Evolutionary conservation across 53 echinoderm and acorn worm genomes (phyloP).

Genomic region (Apostichopus leukothele): DNA sequence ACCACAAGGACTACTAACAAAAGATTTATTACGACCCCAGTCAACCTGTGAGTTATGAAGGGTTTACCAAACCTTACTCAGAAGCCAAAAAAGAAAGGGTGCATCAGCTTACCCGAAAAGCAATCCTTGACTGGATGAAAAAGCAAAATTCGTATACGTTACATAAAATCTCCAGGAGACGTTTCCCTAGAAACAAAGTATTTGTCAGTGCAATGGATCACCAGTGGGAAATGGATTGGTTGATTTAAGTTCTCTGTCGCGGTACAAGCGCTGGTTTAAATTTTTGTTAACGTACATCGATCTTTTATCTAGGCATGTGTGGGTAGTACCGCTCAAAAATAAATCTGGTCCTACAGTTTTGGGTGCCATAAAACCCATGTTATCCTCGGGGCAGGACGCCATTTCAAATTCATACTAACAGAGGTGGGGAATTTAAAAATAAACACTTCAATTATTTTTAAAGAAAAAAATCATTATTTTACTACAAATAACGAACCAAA

Average conservation of each 20-base stretch:
- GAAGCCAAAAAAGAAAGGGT: too few relatives aligned
- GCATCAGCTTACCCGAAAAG: too few relatives aligned
- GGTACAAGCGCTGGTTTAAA: slow-evolving; percentile 44
- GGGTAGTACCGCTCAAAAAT: slow-evolving; percentile 63
- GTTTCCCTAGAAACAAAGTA: too few relatives aligned
- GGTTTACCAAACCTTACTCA: too few relatives aligned
- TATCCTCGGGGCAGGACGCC: slow-evolving; percentile 51
- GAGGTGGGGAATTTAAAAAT: slow-evolving; percentile 64
- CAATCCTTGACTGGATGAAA: too few relatives aligned
- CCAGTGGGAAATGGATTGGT: neutral
- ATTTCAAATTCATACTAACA: slow-evolving; percentile 58
- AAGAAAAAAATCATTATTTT: neutral
- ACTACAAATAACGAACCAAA: too few relatives aligned
- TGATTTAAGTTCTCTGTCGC: slow-evolving; percentile 42
- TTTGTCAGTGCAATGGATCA: too few relatives aligned
- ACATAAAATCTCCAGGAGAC: too few relatives aligned
- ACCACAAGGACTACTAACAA: too few relatives aligned
- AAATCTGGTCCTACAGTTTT: slow-evolving; percentile 55
- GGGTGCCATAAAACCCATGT: slow-evolving; percentile 47
- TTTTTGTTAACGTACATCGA: slow-evolving; percentile 66
- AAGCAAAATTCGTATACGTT: too few relatives aligned
- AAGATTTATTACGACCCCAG: too few relatives aligned
- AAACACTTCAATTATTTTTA: neutral
- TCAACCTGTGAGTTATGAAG: too few relatives aligned
- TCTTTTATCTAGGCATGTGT: slow-evolving; percentile 62